A percentile compares a stretch with the other conserved stretches of the same genome.
Evolutionary conservation across 2,888 invertebrate genomes (phyloP).

Genomic region (Ectobius pallidus): DNA sequence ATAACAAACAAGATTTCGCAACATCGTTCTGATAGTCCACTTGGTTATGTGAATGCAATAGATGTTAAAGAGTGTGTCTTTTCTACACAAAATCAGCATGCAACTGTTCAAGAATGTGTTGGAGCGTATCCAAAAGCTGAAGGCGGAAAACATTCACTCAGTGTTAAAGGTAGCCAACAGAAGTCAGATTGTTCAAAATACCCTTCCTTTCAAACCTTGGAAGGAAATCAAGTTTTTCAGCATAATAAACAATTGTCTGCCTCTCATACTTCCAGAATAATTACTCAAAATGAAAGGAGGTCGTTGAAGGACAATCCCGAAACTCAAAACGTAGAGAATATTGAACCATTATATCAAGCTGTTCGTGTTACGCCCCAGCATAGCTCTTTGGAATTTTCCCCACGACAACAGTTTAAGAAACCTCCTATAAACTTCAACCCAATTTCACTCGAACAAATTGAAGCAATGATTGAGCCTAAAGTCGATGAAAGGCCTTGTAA

Average conservation of each 20-base stretch:
- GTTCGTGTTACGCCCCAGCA: neutral
- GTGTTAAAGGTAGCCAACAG: neutral
- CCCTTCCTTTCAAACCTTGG: neutral
- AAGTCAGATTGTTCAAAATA: neutral
- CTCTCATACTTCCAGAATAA: neutral
- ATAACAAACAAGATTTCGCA: too few species aligned
- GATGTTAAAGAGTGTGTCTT: neutral
- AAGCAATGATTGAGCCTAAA: constrained; percentile 19
- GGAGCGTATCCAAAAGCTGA: neutral
- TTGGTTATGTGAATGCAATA: neutral
- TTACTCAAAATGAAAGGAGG: neutral
- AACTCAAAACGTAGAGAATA: neutral
- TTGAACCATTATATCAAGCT: constrained; percentile 19
- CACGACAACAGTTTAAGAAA: neutral
- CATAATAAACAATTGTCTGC: neutral
- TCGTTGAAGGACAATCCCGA: neutral
- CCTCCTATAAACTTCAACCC: neutral
- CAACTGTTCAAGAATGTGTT: neutral
- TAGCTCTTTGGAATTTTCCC: neutral
- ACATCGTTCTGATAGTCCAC: too few species aligned
- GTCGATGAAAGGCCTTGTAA: neutral
- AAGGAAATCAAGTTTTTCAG: neutral
- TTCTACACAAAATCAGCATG: neutral
- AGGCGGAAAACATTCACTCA: neutral
- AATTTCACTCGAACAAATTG: constrained; percentile 3